phyloP scores from a whole-genome alignment of 2,888 invertebrate genomes.

The Liopterus haemorrhoidalis region DNA sequence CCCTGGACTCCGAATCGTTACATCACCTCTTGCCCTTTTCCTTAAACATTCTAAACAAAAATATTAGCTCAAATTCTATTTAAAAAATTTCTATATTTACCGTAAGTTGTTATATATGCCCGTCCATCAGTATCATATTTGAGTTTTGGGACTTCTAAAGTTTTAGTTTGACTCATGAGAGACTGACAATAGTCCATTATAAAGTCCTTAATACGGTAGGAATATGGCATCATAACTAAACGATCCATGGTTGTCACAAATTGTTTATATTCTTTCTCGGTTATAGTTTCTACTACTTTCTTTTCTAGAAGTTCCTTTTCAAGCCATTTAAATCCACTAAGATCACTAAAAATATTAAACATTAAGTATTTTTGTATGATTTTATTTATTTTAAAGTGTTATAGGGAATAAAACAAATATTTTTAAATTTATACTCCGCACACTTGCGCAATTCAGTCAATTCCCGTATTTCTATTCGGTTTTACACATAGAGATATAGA shows the following conservation, averaged over 20 bases:
- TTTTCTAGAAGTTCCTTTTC: constrained; percentile 60
- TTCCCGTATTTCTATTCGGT: too few relatives aligned
- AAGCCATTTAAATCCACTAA: constrained; percentile 59
- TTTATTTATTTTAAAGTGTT: background rate
- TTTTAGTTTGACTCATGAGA: constrained; percentile 53
- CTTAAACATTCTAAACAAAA: constrained; percentile 57
- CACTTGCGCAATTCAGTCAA: too few relatives aligned
- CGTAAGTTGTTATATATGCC: constrained; percentile 65
- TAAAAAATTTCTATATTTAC: constrained; percentile 39
- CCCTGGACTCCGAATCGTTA: constrained; percentile 76
- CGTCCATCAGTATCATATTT: constrained; percentile 64
- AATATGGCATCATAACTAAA: constrained; percentile 63
- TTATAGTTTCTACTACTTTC: constrained; percentile 59
- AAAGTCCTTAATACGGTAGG: constrained; percentile 64
- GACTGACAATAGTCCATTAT: constrained; percentile 64
- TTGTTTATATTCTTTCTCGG: constrained; percentile 64
- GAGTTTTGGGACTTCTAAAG: constrained; percentile 60
- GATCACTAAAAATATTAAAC: constrained; percentile 45
- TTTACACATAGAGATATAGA: too few relatives aligned
- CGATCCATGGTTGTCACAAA: constrained; percentile 69
- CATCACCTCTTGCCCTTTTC: constrained; percentile 68
- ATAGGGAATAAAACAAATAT: too few relatives aligned
- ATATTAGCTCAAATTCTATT: constrained; percentile 5
- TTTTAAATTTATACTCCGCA: too few relatives aligned
- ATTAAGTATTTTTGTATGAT: constrained; percentile 4